A percentile compares a stretch with the other conserved stretches of the same genome.
Evolutionary conservation across 1,140 invertebrate species (phyloP).

Genomic region (Goniozus legneri): DNA sequence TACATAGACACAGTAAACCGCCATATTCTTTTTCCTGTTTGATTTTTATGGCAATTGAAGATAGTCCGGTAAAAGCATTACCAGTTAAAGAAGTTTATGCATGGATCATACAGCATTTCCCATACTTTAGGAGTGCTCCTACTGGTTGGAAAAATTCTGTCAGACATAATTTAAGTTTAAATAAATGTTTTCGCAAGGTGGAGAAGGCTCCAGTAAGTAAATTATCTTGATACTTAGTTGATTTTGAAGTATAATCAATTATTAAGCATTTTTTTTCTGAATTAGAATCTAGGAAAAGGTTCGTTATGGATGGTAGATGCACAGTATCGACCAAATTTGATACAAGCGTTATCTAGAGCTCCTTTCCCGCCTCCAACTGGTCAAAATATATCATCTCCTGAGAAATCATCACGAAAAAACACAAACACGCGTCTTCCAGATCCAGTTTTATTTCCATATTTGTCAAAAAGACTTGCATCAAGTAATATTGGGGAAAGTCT

Average conservation of each 20-base stretch:
- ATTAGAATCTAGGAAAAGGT: constrained; percentile 86
- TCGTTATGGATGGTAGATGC: constrained; percentile 94
- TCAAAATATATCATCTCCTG: constrained; percentile 41
- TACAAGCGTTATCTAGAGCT: constrained; percentile 79
- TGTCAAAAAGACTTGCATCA: constrained; percentile 66
- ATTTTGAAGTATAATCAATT: constrained; percentile 1
- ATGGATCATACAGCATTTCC: constrained; percentile 97
- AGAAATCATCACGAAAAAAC: constrained; percentile 40
- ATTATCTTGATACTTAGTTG: no score
- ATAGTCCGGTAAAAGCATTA: constrained; percentile 80
- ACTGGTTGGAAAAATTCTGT: constrained; percentile 98
- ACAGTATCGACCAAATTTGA: constrained; percentile 78
- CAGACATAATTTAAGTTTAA: constrained; percentile 90
- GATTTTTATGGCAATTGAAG: constrained; percentile 97
- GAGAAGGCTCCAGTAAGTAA: constrained; percentile 78
- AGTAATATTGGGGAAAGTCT: constrained; percentile 47
- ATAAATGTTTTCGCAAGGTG: constrained; percentile 97
- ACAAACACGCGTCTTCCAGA: constrained; percentile 58
- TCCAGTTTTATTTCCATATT: constrained; percentile 74
- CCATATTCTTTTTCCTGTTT: constrained; percentile 94
- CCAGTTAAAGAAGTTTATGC: constrained; percentile 96
- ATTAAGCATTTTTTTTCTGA: constrained; percentile 24
- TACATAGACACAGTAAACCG: constrained; percentile 84
- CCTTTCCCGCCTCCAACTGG: constrained; percentile 72
- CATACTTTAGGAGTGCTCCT: constrained; percentile 93